These are phyloP conservation scores for Xylocampa areola DNA, from an alignment of 2,888 invertebrate genomes.

Conservation along the genomic window DNA sequence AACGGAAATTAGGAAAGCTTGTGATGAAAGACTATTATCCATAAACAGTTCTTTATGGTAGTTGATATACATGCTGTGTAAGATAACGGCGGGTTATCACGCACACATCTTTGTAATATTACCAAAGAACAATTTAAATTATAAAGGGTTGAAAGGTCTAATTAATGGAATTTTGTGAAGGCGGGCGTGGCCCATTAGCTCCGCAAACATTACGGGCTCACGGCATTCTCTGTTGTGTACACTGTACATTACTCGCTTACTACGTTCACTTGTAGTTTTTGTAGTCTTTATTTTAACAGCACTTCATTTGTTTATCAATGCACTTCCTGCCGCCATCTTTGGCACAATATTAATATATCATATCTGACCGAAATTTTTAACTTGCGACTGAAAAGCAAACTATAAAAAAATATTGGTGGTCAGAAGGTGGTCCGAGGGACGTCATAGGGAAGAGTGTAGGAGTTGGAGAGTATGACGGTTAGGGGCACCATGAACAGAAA, in stretches of 20 bases:
- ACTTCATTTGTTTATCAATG: conserved; percentile 34
- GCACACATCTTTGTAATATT: conserved; percentile 45
- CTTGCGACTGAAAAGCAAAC: background rate
- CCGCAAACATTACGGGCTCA: conserved; percentile 76
- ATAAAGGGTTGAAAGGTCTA: conserved; percentile 64
- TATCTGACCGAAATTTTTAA: background rate
- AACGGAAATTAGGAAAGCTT: conserved; percentile 42
- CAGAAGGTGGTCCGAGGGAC: no score
- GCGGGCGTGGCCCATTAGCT: conserved; percentile 83
- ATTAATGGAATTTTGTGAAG: conserved; percentile 72
- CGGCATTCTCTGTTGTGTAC: conserved; percentile 61
- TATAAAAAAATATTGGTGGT: no score
- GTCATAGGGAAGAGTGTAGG: no score
- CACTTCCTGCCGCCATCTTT: conserved; percentile 21
- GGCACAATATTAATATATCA: conserved; percentile 1
- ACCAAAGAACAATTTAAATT: conserved; percentile 39
- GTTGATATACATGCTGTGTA: conserved; percentile 34
- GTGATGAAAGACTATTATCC: conserved; percentile 27
- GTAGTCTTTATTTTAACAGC: conserved; percentile 19
- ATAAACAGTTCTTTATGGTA: conserved; percentile 23
- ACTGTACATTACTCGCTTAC: conserved; percentile 43
- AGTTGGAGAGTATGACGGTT: no score
- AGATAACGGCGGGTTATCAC: conserved; percentile 48
- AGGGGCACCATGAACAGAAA: no score
- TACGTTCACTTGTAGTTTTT: conserved; percentile 21